Percentiles rank a stretch among this genome's conserved stretches.
These are phyloP conservation scores for Zosterops borbonicus DNA, from an alignment of 2,113 vertebrate genomes.

Conservation along the genomic window DNA sequence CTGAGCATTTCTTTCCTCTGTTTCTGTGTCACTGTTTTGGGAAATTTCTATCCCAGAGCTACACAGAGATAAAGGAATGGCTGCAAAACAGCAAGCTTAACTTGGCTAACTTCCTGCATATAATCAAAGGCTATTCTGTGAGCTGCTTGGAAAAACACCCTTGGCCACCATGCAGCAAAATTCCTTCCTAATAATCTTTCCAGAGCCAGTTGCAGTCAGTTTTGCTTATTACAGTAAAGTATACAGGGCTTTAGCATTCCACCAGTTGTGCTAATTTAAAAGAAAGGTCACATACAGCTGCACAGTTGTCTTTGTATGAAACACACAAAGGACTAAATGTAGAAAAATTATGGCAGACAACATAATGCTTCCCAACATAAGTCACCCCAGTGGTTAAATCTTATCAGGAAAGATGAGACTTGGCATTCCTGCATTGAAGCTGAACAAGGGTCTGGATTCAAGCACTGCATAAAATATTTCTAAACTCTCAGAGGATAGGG, in stretches of 20 bases:
- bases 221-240: background rate
- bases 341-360: background rate
- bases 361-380: background rate
- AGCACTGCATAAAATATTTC: background rate
- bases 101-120: background rate
- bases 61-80: background rate
- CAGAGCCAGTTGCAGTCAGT: background rate
- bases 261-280: background rate
- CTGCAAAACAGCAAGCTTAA: background rate
- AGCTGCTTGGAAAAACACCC: background rate
- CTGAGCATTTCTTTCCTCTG: background rate
- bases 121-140: background rate
- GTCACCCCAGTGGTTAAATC: background rate
- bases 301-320: background rate
- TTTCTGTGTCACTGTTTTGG: background rate
- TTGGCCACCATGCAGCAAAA: background rate
- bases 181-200: background rate
- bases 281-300: background rate
- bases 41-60: background rate
- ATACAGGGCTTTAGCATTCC: background rate
- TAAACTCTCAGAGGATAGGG: background rate
- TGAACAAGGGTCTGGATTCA: background rate
- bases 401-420: background rate
- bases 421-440: background rate
- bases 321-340: background rate